Conservation (phyloP, 2,797 vertebrate genomes). For the Eurystomus glaucurus region DNA sequence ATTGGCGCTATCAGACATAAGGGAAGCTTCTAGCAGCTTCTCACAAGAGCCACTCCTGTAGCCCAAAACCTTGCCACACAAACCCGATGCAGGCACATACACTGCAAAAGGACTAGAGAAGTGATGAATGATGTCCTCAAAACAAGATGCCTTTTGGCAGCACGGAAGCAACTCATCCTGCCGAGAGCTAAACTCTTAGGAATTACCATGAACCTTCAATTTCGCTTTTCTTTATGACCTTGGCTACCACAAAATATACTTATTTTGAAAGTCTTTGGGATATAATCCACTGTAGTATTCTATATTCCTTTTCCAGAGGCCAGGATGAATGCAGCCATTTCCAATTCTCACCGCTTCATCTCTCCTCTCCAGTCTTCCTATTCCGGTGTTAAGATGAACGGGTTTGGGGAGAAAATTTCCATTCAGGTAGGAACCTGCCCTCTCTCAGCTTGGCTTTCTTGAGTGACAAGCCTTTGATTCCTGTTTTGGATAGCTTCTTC, state of each 20-base stretch:
- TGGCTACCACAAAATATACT: neutral
- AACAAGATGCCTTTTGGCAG: neutral
- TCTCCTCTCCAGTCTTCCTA: neutral
- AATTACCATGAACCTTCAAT: neutral
- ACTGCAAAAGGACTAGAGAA: neutral
- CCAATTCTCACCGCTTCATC: neutral
- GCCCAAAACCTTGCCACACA: neutral
- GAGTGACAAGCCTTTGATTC: neutral
- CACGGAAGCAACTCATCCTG: neutral
- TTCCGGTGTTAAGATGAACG: neutral
- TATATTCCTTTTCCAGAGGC: neutral
- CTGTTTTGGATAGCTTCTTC: neutral
- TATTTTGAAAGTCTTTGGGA: neutral
- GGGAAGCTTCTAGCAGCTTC: neutral
- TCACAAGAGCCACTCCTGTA: neutral
- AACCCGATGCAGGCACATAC: fast-evolving
- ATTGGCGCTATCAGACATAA: fast-evolving
- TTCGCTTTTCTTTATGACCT: neutral
- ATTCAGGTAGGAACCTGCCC: neutral
- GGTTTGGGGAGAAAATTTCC: neutral
- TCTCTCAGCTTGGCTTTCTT: neutral
- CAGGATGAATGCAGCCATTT: neutral
- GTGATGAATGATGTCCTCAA: neutral
- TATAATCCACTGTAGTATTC: neutral
- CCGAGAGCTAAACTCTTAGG: neutral